Evolutionary conservation across 2,113 vertebrate genomes (phyloP), one percentile per base, ranked within the genome.

Genomic region (Zapus hudsonius): DNA sequence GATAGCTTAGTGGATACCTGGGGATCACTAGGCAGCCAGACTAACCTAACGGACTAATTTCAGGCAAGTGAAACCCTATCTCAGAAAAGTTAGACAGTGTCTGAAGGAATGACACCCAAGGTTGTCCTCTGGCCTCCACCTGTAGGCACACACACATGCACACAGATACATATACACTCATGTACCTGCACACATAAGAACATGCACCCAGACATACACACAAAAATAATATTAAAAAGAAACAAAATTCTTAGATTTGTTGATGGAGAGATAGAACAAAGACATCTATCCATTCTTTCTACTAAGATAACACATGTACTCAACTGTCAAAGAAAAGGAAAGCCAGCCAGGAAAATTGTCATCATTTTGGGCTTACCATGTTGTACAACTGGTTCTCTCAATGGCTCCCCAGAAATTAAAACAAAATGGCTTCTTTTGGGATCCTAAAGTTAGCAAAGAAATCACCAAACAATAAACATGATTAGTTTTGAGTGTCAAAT

Each of bases 381-480:
- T 67, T 98, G 96, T 10, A 98, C 95, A 92, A 98, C 96, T 22
- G 97, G 95, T 91, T 99, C 98, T 33, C 91, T 97, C 94, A 98
- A 97, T 20, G 98, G 98, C 74, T 99, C 98, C 67, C 98, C 97
- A 79, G 98, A 98, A 89, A 98, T 97, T 52, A 98, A 97, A 55
- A 99, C 96, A 89, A 99, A 98, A 88, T 98, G 97, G 42, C 94
- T 97, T 79, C 92, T 96, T 92, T 98, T 97, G 55, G 95, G 90
- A 59, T 92, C 97, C 99, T 99, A 93, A 92, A 85, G 81, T 47
- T 84, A 82, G 93, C 89, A 42, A 55, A 59, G 36, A 94, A 94
- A 78, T 5, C 0, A 90, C 92, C 67, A 92, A 95, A 16, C 2
- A 92, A 25, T 36, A 92, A 95, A 55, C 1, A n/a, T 36, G 36